Evolutionary conservation across 2,113 vertebrate genomes (phyloP).

Genomic region (Cinclus cinclus): DNA sequence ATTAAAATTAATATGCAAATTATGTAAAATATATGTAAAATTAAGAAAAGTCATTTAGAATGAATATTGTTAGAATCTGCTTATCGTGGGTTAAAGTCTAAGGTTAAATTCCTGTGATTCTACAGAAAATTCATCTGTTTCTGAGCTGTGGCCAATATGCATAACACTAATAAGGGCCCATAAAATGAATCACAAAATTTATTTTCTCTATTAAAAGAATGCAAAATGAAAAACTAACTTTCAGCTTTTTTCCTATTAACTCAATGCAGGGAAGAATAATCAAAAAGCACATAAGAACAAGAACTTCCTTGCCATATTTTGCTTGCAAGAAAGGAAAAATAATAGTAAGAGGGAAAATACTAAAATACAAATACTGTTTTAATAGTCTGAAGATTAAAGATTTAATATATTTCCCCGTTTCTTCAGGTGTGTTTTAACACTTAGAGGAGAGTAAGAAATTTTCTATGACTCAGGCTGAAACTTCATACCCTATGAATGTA

Average conservation of each 20-base stretch:
- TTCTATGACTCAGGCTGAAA: neutral
- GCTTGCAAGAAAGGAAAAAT: neutral
- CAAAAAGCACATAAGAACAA: neutral
- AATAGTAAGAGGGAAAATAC: neutral
- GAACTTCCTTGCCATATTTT: neutral
- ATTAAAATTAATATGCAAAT: neutral
- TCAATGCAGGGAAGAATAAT: neutral
- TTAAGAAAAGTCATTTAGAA: neutral
- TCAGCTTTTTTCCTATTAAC: neutral
- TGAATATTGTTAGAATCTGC: neutral
- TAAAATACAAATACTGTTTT: neutral
- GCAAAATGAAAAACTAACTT: constrained; percentile 37
- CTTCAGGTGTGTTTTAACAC: neutral
- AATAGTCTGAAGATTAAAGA: neutral
- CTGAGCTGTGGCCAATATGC: neutral
- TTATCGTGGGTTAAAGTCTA: neutral
- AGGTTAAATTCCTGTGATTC: neutral
- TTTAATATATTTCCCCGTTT: neutral
- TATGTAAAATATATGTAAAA: neutral
- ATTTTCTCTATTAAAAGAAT: constrained; percentile 15
- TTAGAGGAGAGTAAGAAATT: neutral
- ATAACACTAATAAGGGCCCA: neutral
- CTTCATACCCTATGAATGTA: neutral
- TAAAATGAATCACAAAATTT: constrained; percentile 22
- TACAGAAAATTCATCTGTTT: neutral